Conservation (phyloP, 2,113 vertebrate species). For the Gallinago paraguaiae region DNA sequence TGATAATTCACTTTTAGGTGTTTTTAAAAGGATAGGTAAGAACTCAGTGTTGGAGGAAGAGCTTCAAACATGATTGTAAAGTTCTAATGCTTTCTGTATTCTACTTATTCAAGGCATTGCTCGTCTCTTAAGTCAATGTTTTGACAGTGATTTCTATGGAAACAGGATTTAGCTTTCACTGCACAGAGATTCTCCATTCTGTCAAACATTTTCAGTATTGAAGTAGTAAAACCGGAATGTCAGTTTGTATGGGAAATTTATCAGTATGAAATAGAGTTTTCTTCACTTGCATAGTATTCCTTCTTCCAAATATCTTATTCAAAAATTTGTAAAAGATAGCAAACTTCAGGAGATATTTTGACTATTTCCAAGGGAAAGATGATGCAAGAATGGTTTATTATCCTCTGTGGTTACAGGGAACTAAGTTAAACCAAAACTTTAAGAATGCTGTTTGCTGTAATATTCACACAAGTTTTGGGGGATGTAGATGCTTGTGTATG, state of each 20-base stretch:
- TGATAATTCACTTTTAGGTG: background rate
- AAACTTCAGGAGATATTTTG: background rate
- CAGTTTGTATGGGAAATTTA: background rate
- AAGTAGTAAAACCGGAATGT: background rate
- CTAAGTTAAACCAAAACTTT: background rate
- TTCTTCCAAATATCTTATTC: background rate
- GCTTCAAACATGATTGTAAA: background rate
- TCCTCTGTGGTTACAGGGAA: accelerated
- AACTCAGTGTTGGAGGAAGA: background rate
- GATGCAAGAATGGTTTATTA: background rate
- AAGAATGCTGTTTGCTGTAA: background rate
- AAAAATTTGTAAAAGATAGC: background rate
- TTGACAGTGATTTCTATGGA: background rate
- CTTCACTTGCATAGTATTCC: background rate
- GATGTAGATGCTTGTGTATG: background rate
- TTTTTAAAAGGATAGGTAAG: background rate
- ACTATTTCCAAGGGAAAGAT: background rate
- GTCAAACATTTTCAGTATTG: background rate
- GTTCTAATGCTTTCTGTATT: background rate
- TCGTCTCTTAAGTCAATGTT: background rate
- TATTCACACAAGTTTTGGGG: background rate
- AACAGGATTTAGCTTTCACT: background rate
- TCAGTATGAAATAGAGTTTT: background rate
- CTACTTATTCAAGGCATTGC: background rate
- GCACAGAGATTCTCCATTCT: background rate